Evolutionary conservation across 2,888 invertebrate genomes (phyloP), one percentile per base, ranked within the genome.

Genomic region (Fragum whitleyi): DNA sequence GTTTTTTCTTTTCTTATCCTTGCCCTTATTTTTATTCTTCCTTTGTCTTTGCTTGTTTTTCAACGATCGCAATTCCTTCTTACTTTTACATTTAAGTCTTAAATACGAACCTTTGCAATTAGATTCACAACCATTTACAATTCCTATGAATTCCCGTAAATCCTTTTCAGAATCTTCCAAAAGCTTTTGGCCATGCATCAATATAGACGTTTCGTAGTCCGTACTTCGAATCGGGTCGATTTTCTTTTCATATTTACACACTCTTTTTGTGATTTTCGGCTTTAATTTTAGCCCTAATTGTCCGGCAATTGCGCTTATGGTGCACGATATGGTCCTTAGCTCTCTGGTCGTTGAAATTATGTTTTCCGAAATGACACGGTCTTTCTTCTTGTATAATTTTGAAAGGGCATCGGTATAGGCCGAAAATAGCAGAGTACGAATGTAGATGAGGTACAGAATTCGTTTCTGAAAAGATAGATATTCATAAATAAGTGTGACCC

Each of bases 151-250:
- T 1, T 59, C 19, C 21, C 26, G 16, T 28, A 59, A 59, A 26
- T 59, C 59, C 28, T 59, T 26, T 26, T 23, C 26, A 14, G 59
- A 59, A 14, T 59, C 59, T 1, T 59, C 26, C 11, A 59, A 11
- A 6, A 59, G 59, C 19, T 29, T 21, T 16, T 59, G 23, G 19
- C 59, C 59, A 19, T 59, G 59, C 28, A 21, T 23, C 1, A 59
- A 28, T 28, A 59, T 59, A 16, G 59, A 59, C 21, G 59, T 26
- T 29, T 59, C 29, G 28, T 59, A 59, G 26, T 59, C 59, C 59
- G 59, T 7, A 26, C 26, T 9, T 16, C 59, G 29, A 5, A 26
- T 28, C 1, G 14, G 23, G 59, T 59, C 29, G 16, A 59, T 59
- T 28, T 28, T 2, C 2, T 26, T 26, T 26, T 19, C 9, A 26